Conservation (phyloP, 35 echinoderm and acorn worm species). For the Holothuria glaberrima region DNA sequence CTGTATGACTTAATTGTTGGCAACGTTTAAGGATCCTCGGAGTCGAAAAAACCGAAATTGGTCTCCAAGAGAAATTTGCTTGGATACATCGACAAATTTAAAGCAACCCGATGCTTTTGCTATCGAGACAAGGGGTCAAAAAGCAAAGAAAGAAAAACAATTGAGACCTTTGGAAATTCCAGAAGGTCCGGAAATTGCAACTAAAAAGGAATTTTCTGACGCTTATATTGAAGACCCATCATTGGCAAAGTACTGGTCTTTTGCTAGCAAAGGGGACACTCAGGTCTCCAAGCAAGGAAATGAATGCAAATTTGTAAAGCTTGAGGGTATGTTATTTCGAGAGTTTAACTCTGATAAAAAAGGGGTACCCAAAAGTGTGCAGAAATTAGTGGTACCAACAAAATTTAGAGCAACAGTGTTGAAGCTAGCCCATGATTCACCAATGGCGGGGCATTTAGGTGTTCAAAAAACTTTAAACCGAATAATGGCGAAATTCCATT, state of each 20-base stretch:
- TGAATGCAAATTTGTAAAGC: not conserved
- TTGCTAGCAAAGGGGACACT: not conserved
- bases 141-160: not conserved
- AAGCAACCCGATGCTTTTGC: not conserved
- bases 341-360: constrained; percentile 3
- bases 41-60: constrained; percentile 6
- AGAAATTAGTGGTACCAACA: constrained; percentile 9
- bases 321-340: not conserved
- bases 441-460: constrained; percentile 53
- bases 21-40: constrained; percentile 59
- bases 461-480: constrained; percentile 37
- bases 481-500: constrained; percentile 28
- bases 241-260: not conserved
- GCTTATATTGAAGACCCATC: not conserved
- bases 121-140: not conserved
- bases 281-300: not conserved
- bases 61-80: not conserved
- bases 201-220: not conserved
- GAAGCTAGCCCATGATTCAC: constrained; percentile 42
- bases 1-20: constrained; percentile 76
- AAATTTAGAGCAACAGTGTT: constrained; percentile 25
- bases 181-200: not conserved
- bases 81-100: not conserved
- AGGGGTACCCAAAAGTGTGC: not conserved
- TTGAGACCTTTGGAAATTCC: not conserved